These are phyloP conservation scores for Tryphoninae sp. DNA, from an alignment of 2,888 invertebrate species.

Conservation along the genomic window DNA sequence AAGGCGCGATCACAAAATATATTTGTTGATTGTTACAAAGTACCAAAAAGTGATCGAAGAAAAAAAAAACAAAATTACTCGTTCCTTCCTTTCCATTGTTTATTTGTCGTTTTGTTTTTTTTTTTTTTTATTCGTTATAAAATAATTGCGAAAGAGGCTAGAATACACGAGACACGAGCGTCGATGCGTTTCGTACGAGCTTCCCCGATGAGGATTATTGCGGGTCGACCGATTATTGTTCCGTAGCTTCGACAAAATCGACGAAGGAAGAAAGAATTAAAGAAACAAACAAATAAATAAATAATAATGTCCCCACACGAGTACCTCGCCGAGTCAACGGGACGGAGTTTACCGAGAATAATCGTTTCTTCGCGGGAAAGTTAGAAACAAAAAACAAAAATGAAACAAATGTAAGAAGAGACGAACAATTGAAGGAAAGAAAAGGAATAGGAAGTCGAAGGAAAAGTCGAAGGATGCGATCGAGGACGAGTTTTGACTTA, in stretches of 20 bases:
- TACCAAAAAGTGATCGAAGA: slow-evolving; percentile 1
- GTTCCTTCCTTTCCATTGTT: slow-evolving; percentile 1
- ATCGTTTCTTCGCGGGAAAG: slow-evolving; percentile 17
- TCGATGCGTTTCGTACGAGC: slow-evolving; percentile 39
- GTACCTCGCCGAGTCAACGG: slow-evolving; percentile 22
- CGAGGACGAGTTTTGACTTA: slow-evolving; percentile 31
- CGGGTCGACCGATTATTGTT: slow-evolving; percentile 44
- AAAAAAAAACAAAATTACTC: slow-evolving; percentile 2
- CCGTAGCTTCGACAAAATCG: slow-evolving; percentile 20
- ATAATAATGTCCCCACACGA: slow-evolving; percentile 24
- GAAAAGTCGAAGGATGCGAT: slow-evolving; percentile 14
- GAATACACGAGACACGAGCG: slow-evolving; percentile 11
- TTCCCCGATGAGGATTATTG: slow-evolving; percentile 18
- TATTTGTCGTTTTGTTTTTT: not conserved
- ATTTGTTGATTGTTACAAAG: slow-evolving; percentile 47
- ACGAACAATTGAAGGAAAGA: slow-evolving; percentile 26
- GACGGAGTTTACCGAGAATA: slow-evolving; percentile 3
- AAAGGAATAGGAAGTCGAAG: slow-evolving; percentile 8
- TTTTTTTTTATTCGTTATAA: not conserved
- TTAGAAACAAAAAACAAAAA: slow-evolving; percentile 4
- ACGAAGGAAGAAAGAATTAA: slow-evolving; percentile 2
- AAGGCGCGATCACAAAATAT: slow-evolving; percentile 19
- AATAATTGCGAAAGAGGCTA: slow-evolving; percentile 22
- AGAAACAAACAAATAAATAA: slow-evolving; percentile 6
- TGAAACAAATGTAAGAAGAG: slow-evolving; percentile 17